phyloP scores from a whole-genome alignment of 2,888 invertebrate genomes.

The Phengaris arion region DNA sequence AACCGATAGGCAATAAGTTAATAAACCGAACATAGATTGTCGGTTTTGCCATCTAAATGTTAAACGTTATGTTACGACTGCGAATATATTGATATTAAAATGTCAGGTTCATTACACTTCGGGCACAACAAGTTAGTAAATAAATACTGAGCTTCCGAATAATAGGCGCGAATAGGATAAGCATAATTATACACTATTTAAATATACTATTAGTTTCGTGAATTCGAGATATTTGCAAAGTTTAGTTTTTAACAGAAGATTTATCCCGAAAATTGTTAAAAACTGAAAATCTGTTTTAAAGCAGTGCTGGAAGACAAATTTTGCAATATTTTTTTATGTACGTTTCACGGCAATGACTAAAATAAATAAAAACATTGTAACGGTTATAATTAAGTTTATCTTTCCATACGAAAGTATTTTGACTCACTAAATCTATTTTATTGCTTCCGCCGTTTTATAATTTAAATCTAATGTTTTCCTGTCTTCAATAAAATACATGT shows the following conservation, averaged over 20 bases:
- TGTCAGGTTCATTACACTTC: constrained; percentile 5
- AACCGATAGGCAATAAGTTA: neutral
- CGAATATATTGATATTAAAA: constrained; percentile 9
- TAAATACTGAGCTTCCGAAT: neutral
- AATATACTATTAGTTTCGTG: no score
- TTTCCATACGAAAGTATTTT: constrained; percentile 8
- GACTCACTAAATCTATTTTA: constrained; percentile 2
- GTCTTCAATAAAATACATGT: neutral
- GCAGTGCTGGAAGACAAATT: neutral
- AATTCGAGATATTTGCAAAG: no score
- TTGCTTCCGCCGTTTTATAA: constrained; percentile 18
- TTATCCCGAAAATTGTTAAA: no score
- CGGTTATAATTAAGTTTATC: constrained; percentile 10
- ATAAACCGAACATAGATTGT: neutral
- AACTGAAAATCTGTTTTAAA: no score
- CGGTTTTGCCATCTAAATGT: neutral
- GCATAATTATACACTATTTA: neutral
- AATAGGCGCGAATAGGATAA: neutral
- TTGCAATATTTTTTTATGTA: neutral
- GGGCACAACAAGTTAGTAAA: neutral
- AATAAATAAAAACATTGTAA: constrained; percentile 22
- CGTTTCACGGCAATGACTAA: neutral
- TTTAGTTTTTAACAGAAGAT: no score
- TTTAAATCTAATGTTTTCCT: constrained; percentile 7
- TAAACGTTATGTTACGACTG: neutral